Percentiles rank a stretch among this genome's conserved stretches.
These are phyloP conservation scores for Cassiopea xamachana DNA, from an alignment of 30 jellyfish, hydroid and myxozoan genomes.

Conservation along the genomic window DNA sequence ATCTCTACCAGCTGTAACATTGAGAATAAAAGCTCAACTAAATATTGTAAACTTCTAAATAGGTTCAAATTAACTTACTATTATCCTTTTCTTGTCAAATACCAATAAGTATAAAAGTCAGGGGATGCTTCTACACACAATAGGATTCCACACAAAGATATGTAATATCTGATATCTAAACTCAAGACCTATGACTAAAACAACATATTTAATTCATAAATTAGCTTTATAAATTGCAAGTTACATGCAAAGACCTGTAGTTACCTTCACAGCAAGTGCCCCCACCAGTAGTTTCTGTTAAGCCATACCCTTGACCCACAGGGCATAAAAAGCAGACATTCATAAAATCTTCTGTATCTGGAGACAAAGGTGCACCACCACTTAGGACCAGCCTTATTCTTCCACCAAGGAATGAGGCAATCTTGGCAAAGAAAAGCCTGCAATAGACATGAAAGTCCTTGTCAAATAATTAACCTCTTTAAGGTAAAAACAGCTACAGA, in stretches of 20 bases:
- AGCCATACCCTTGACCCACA: slow-evolving; percentile 98
- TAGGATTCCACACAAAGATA: too few relatives aligned
- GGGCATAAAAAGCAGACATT: slow-evolving; percentile 99
- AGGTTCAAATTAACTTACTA: too few relatives aligned
- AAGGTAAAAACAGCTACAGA: too few relatives aligned
- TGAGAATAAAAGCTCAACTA: too few relatives aligned
- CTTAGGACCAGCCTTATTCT: slow-evolving; percentile 80
- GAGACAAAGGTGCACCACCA: slow-evolving; percentile 99
- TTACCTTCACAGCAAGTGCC: slow-evolving; percentile 92
- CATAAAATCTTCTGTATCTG: slow-evolving; percentile 98
- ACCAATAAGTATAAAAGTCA: too few relatives aligned
- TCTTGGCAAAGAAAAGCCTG: slow-evolving; percentile 85
- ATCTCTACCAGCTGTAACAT: too few relatives aligned
- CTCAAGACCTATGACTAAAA: background rate
- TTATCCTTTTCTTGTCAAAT: too few relatives aligned
- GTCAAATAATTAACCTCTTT: too few relatives aligned
- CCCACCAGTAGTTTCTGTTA: slow-evolving; percentile 97
- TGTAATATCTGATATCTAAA: background rate
- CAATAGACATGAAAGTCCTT: slow-evolving; percentile 3
- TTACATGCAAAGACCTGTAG: too few relatives aligned
- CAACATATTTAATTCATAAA: background rate
- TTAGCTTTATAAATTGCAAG: too few relatives aligned
- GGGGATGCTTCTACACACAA: too few relatives aligned
- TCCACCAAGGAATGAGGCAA: slow-evolving; percentile 94
- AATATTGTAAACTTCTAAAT: too few relatives aligned